phyloP scores from a whole-genome alignment of 2,888 invertebrate species.

The Dryobota labecula region DNA sequence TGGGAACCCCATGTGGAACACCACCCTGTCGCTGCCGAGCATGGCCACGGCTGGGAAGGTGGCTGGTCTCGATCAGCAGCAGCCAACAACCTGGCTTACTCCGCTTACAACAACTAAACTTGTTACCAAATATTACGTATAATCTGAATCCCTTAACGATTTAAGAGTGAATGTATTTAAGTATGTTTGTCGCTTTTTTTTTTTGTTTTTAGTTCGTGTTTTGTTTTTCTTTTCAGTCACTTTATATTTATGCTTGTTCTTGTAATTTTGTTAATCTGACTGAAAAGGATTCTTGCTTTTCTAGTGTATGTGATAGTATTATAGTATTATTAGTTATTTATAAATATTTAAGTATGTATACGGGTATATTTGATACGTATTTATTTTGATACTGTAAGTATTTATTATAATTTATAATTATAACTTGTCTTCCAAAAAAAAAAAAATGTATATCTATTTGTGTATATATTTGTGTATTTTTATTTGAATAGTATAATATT shows the following conservation, averaged over 20 bases:
- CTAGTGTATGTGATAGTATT: slow-evolving; percentile 65
- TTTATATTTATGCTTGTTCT: slow-evolving; percentile 69
- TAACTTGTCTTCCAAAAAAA: slow-evolving; percentile 36
- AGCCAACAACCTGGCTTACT: slow-evolving; percentile 83
- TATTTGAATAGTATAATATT: slow-evolving; percentile 13
- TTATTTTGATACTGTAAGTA: slow-evolving; percentile 26
- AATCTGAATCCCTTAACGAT: slow-evolving; percentile 42
- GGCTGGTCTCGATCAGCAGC: slow-evolving; percentile 85
- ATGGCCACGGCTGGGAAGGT: slow-evolving; percentile 80
- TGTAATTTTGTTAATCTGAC: slow-evolving; percentile 75
- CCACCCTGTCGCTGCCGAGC: slow-evolving; percentile 75
- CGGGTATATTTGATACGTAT: slow-evolving; percentile 48
- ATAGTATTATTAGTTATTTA: slow-evolving; percentile 66
- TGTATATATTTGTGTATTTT: slow-evolving; percentile 27
- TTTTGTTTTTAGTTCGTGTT: slow-evolving; percentile 12
- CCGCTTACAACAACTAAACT: slow-evolving; percentile 80
- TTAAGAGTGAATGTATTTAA: slow-evolving; percentile 76
- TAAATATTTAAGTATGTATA: slow-evolving; percentile 50
- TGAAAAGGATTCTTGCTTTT: slow-evolving; percentile 80
- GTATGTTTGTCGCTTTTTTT: slow-evolving; percentile 59
- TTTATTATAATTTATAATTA: slow-evolving; percentile 26
- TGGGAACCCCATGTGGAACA: slow-evolving; percentile 76
- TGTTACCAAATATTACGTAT: slow-evolving; percentile 70
- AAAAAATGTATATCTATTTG: slow-evolving; percentile 16
- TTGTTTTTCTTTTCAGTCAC: slow-evolving; percentile 80